Evolutionary conservation across 1,140 invertebrate species (phyloP), one percentile per base, ranked within the genome.

Genomic region (Drosophila saltans): DNA sequence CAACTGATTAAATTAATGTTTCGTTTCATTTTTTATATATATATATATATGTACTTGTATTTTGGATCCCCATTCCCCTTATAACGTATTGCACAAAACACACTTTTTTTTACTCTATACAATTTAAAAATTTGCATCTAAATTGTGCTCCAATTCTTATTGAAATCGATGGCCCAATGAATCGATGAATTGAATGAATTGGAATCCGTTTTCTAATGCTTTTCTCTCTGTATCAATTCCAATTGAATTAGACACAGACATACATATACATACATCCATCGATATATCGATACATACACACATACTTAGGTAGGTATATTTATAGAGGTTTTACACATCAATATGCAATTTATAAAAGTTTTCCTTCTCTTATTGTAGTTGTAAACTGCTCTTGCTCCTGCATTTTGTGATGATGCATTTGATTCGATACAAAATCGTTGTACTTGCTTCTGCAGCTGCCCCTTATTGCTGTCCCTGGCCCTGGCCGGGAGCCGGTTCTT

Each of bases 401-500:
- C 45, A 52, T 52, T 26, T 52, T 52, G 21, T 26, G 45, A 52
- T 52, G 45, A 52, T 79, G 68, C 62, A 64, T 40, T 64, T 28
- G 33, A 64, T 45, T 58, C 40, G 66, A 69, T 72, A 43, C 33
- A 41, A 77, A 64, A 60, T 78, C 75, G 75, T 77, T 77, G 75
- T 78, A 78, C 74, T 78, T 63, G 66, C 67, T 75, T 75, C 24
- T 69, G 64, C 56, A 68, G 59, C 30, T 75, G 68, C 56, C 72
- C 75, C 52, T 69, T 75, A 28, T 45, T 67, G 36, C 10, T 66
- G 24, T 48, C 71, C 43, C 57, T 74, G 61, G 52, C 24, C n/a
- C 45, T 24, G 45, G 3, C 33, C 33, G 4, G 33, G 33, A 6
- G 6, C 33, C 33, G 33, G 33, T 68, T 30, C 28, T 4, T 30